Base-by-base conservation (phyloP, 1,140 invertebrate species). In the Drosophila pachea region DNA sequence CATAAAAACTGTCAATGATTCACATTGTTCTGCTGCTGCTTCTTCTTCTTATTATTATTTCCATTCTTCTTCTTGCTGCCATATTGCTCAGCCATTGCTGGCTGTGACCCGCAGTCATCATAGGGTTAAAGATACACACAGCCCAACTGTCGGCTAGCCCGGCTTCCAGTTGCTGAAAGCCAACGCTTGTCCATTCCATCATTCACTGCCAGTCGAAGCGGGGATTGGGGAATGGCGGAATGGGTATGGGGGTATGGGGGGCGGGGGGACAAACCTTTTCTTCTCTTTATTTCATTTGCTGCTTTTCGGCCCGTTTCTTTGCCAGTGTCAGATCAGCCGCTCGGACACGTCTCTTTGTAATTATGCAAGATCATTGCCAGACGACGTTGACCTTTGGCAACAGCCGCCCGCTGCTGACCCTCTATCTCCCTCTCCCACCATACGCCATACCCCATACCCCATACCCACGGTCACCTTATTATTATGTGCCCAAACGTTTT, bases 341-440 rank as follows among this genome's bases (percentile, higher is more conserved):
- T 12, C 56, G 72, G 35, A 71, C 62, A 59, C 71, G 61, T 65
- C 53, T 53, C 67, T 74, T 74, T 71, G 82, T 71, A 86, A 86
- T 86, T 86, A 86, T 86, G 81, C 81, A 86, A 86, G 81, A 86
- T 86, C 81, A 86, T 78, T 86, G 81, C 78, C 76, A 86, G 53
- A 83, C 79, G 76, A 55, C 81, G 81, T 86, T 86, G 81, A 86
- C 81, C 81, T 86, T 72, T 86, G 64, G 75, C 54, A 45, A 45
- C 40, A 45, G 40, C 36, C 22, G 6, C 22, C 47, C n/a, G 56
- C n/a, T 33, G 7, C 7, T 42, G 6, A 11, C 22, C 22, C 6
- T 12, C 62, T 5, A 1, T 11, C 16, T 22, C 9, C 4, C 22
- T n/a, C 12, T 8, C n/a, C n/a, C n/a, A n/a, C n/a, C n/a, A 48